Evolutionary conservation across 2,113 vertebrate genomes (phyloP).

Genomic region (Pseudonaja textilis): DNA sequence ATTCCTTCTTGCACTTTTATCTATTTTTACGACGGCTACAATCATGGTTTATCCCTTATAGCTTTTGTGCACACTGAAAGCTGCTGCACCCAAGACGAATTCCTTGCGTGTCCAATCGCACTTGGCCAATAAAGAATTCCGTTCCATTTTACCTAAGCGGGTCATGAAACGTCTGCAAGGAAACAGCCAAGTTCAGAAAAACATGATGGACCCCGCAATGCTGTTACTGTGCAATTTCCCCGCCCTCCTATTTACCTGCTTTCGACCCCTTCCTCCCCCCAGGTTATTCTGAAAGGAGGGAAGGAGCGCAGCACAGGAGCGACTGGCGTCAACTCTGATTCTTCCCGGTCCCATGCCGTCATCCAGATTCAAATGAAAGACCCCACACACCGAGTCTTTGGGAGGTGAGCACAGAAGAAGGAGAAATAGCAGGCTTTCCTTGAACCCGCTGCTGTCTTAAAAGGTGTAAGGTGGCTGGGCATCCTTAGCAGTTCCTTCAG

Average conservation of each 20-base stretch:
- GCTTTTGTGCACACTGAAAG: too few species aligned
- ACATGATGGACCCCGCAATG: neutral
- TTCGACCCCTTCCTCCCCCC: constrained; percentile 36
- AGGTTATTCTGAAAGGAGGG: constrained; percentile 85
- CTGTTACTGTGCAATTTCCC: neutral
- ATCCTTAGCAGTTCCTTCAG: too few species aligned
- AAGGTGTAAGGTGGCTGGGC: too few species aligned
- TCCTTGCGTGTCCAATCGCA: too few species aligned
- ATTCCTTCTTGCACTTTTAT: neutral
- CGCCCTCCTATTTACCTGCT: neutral
- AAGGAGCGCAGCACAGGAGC: constrained; percentile 83
- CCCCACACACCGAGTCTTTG: constrained; percentile 70
- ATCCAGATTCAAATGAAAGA: constrained; percentile 89
- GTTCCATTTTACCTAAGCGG: neutral
- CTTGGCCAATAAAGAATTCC: too few species aligned
- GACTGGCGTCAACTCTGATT: constrained; percentile 86
- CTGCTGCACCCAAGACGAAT: too few species aligned
- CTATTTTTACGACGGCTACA: too few species aligned
- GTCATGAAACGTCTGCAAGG: neutral
- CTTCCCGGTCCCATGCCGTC: constrained; percentile 89
- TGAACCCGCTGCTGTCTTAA: neutral
- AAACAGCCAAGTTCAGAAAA: neutral
- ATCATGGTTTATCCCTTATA: too few species aligned
- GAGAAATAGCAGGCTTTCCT: neutral
- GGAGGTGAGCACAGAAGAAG: constrained; percentile 72